A percentile compares a stretch with the other conserved stretches of the same genome.
Evolutionary conservation across 2,113 vertebrate genomes (phyloP).

Genomic region (Pseudolaguvia tuberculata): DNA sequence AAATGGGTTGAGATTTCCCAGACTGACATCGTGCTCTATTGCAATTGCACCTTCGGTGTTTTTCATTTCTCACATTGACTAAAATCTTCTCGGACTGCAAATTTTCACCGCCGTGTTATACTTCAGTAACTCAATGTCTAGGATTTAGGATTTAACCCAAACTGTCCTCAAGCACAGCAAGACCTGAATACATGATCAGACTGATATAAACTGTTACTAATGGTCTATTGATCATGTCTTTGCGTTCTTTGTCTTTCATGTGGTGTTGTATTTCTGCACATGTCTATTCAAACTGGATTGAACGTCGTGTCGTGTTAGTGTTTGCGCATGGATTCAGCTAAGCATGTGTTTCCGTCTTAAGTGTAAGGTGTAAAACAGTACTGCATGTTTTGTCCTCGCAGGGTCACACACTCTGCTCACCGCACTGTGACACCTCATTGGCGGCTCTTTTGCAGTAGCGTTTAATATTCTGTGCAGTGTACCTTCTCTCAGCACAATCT

Average conservation of each 20-base stretch:
- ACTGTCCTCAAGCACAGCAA: neutral
- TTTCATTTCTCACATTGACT: neutral
- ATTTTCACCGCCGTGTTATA: neutral
- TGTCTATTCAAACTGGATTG: neutral
- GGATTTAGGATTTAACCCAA: neutral
- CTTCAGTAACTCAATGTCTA: neutral
- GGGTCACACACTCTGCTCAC: neutral
- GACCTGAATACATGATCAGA: neutral
- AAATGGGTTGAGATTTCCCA: neutral
- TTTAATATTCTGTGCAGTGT: too few species aligned
- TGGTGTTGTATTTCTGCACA: neutral
- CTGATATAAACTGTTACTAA: neutral
- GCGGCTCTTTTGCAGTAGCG: neutral
- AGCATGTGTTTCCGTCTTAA: too few species aligned
- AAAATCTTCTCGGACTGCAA: neutral
- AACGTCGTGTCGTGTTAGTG: neutral
- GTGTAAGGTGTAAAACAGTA: neutral
- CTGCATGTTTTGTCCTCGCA: neutral
- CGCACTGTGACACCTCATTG: neutral
- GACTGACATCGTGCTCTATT: neutral
- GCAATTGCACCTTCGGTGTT: neutral
- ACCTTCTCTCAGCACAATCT: conserved; percentile 9
- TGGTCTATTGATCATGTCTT: neutral
- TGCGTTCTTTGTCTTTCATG: neutral
- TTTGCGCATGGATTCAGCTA: neutral